Conservation (phyloP, 2,888 invertebrate genomes). For the Lordiphosa andalusiaca region DNA sequence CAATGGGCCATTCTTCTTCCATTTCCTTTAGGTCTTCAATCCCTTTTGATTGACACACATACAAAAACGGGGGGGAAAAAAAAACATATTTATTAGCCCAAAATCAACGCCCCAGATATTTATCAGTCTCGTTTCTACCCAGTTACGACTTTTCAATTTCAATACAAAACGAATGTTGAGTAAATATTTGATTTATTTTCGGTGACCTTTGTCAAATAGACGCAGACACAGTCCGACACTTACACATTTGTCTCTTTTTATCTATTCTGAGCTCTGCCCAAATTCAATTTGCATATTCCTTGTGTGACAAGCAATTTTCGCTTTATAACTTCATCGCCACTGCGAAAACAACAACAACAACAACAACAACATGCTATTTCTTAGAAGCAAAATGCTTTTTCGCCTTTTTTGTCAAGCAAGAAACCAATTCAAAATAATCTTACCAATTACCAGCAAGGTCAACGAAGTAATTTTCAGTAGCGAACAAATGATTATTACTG, state of each 20-base stretch:
- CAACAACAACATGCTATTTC: slow-evolving; percentile 45
- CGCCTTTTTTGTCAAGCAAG: slow-evolving; percentile 21
- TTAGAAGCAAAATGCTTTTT: slow-evolving; percentile 4
- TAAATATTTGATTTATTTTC: slow-evolving; percentile 72
- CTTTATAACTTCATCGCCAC: slow-evolving; percentile 58
- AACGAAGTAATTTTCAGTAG: slow-evolving; percentile 59
- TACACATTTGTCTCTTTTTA: slow-evolving; percentile 55
- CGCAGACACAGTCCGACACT: slow-evolving; percentile 13
- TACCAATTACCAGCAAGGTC: slow-evolving; percentile 68
- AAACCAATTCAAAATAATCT: slow-evolving; percentile 71
- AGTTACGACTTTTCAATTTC: slow-evolving; percentile 67
- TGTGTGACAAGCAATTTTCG: slow-evolving; percentile 59
- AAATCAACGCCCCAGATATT: slow-evolving; percentile 62
- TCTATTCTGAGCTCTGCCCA: slow-evolving; percentile 29
- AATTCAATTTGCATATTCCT: slow-evolving; percentile 62
- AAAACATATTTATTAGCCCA: slow-evolving; percentile 64
- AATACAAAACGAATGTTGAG: slow-evolving; percentile 56
- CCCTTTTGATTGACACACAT: neutral
- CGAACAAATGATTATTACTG: slow-evolving; percentile 74
- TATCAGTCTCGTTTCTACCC: slow-evolving; percentile 31
- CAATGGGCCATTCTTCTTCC: slow-evolving; percentile 5
- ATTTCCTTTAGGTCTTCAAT: slow-evolving; percentile 43
- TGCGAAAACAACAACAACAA: slow-evolving; percentile 29
- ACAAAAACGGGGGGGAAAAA: slow-evolving; percentile 5
- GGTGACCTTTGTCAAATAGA: slow-evolving; percentile 67